Base-by-base conservation (phyloP, 2,888 invertebrate genomes). In the Peribatodes rhomboidaria region DNA sequence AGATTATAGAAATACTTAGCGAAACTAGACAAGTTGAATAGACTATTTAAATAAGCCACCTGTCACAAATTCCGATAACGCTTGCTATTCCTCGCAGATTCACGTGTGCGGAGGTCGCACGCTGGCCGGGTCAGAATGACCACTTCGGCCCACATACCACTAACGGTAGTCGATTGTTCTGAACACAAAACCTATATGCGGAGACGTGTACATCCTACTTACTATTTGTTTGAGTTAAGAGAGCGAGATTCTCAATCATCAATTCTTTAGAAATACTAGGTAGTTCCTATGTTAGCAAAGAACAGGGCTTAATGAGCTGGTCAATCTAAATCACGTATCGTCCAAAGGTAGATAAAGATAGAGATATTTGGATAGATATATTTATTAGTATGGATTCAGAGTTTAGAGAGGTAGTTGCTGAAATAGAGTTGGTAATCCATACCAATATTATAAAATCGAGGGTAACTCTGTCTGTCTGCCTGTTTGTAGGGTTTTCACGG, bases 101-200 rank as follows among this genome's bases (percentile, higher is more conserved):
- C 16, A 20, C 18, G 20, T 33, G 54, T 13, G 42, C 22, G 77
- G 53, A 65, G 72, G 68, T 69, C 71, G 73, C 64, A 73, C 77
- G 63, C 71, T 74, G 27, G 71, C 77, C 73, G 77, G 78, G 78
- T 79, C 79, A 77, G 70, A 70, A 77, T 85, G 76, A 81, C 83
- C 79, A 83, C 84, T 85, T 81, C 77, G 76, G 68, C 75, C 72
- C 50, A 71, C 66, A 71, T 71, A 57, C 49, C 62, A 58, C 68
- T 90, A 90, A 89, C 90, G 89, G 90, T 85, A 76, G 68, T 72
- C 82, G 79, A 88, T 90, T 90, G 89, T 90, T 88, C 83, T 84
- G 83, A 82, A 82, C 82, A 84, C 83, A 88, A 90, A 89, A 87
- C 87, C 88, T 86, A 88, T 88, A 86, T 77, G 73, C 72, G 80